Base-by-base conservation (phyloP, 2,888 invertebrate genomes). In the Drosophila helvetica region DNA sequence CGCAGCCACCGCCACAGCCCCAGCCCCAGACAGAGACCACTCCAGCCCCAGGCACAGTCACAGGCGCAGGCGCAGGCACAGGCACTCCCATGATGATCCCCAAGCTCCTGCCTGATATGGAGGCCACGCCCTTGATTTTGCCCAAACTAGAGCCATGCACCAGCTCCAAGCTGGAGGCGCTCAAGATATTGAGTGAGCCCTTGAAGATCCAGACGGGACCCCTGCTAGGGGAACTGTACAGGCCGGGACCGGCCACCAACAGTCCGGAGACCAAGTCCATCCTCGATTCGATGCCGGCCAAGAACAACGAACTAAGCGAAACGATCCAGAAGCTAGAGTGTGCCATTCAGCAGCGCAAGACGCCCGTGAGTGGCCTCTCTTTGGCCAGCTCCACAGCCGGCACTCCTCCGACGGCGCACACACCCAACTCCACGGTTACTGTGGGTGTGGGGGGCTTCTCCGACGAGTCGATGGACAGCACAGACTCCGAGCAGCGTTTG, bases 391-490 rank as follows among this genome's bases (percentile, higher is more conserved):
- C 83, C 2, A 68, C 64, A 9, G 78, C 80, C 0, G 79, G 80
- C 0, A 85, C 90, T 0, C 83, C 89, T 3, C 80, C 89, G 3
- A 25, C 70, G 9, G 77, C 86, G 0, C 76, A 75, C 10, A 79
- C 80, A 60, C 79, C 85, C 8, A 77, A 70, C 48, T 67, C 77
- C 0, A 72, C 79, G 7, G 66, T 30, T 8, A 83, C 71, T 10
- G 71, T 55, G 3, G 72, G 64, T 1, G 38, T 38, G n/a, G 43
- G 50, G 3, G 78, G 86, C 48, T 90, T 91, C 30, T 94, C 94
- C 46, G 94, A 94, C 10, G 94, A 94, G 66, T 94, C 94, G 8
- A 93, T 93, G 1, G 94, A 94, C 67, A 94, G 94, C 80, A 94
- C 94, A 54, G 95, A 95, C 89, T 94, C 94, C 0, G 95, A 94